These are phyloP conservation scores for Drosophila ananassae DNA, from an alignment of 1,140 invertebrate genomes.

Conservation along the genomic window DNA sequence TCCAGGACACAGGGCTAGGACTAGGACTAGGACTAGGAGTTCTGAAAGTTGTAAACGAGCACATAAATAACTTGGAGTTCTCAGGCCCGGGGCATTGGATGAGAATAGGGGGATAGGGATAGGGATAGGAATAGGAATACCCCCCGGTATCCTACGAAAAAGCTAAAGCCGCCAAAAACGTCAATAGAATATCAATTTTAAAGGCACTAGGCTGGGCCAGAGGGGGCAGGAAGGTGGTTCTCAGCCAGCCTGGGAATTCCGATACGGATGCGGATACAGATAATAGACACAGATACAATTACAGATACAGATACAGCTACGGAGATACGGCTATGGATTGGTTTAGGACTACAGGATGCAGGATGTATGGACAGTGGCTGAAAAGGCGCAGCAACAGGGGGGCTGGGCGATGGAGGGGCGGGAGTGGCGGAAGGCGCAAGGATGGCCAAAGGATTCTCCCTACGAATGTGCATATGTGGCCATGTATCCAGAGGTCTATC, in stretches of 20 bases:
- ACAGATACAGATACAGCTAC: background rate
- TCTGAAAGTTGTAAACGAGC: slow-evolving; percentile 73
- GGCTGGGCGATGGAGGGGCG: too few species aligned
- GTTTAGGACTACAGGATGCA: background rate
- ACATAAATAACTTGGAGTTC: slow-evolving; percentile 72
- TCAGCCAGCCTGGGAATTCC: slow-evolving; percentile 7
- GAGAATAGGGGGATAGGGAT: background rate
- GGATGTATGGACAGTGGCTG: slow-evolving; percentile 34
- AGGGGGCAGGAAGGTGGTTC: background rate
- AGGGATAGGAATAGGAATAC: background rate
- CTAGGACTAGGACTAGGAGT: background rate
- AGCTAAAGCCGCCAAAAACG: slow-evolving; percentile 64
- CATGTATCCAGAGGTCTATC: slow-evolving; percentile 53
- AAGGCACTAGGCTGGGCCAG: slow-evolving; percentile 33
- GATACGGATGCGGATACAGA: background rate
- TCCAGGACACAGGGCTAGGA: background rate
- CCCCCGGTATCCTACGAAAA: background rate
- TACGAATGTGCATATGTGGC: slow-evolving; percentile 13
- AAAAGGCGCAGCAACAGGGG: background rate
- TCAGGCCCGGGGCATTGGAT: slow-evolving; percentile 22
- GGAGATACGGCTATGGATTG: background rate
- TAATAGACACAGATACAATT: slow-evolving; percentile 1
- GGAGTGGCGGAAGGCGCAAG: too few species aligned
- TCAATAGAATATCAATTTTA: slow-evolving; percentile 81
- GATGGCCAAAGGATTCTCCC: slow-evolving; percentile 7